These are phyloP conservation scores for Notamacropus eugenii DNA, from an alignment of 2,797 vertebrate genomes.

Conservation along the genomic window DNA sequence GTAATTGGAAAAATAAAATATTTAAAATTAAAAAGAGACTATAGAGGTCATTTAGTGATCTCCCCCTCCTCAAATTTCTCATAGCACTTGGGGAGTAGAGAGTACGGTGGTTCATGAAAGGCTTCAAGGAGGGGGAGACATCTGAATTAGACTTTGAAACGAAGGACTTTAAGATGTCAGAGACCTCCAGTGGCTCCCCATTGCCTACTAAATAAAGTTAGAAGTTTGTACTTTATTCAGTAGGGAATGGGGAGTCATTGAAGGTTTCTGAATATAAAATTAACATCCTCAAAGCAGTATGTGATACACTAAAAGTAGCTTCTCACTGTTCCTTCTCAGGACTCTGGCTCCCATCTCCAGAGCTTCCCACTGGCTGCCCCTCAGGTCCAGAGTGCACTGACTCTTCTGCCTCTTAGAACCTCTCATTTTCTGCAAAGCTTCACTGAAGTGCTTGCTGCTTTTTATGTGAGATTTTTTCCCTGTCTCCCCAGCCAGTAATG, in stretches of 20 bases:
- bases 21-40: not conserved
- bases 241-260: not conserved
- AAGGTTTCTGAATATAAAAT: not conserved
- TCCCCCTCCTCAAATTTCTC: not conserved
- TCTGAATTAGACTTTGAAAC: not conserved
- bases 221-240: not conserved
- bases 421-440: not conserved
- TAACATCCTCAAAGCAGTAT: not conserved
- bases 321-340: not conserved
- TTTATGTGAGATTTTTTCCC: not conserved
- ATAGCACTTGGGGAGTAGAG: not conserved
- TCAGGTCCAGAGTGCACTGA: not conserved
- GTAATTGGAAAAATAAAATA: not conserved
- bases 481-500: not conserved
- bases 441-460: not conserved
- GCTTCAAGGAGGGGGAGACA: not conserved
- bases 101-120: not conserved
- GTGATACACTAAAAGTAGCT: not conserved
- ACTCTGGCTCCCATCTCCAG: not conserved
- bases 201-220: too few relatives aligned
- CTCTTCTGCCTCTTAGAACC: not conserved
- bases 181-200: not conserved
- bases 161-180: not conserved
- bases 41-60: not conserved
- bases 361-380: not conserved